Percentiles rank a stretch among this genome's conserved stretches.
These are phyloP conservation scores for Caenorhabditis imperialis DNA, from an alignment of 2,888 invertebrate species.

Conservation along the genomic window DNA sequence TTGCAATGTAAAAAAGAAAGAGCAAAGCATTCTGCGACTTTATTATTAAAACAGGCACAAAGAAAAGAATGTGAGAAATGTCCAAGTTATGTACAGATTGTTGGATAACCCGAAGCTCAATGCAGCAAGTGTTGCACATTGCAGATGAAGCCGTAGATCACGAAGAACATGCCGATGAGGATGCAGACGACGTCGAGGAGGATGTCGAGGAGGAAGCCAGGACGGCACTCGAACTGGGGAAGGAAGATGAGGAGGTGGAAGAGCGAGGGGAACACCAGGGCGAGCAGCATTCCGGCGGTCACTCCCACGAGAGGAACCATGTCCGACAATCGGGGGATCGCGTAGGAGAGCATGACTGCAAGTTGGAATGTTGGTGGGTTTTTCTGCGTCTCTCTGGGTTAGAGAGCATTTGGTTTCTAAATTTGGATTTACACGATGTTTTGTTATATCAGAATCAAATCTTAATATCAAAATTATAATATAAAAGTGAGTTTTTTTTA, in stretches of 20 bases:
- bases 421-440: too few species aligned
- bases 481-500: background rate
- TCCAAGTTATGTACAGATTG: too few species aligned
- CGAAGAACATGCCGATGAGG: slow-evolving; percentile 54
- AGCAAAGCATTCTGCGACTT: slow-evolving; percentile 12
- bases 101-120: slow-evolving; percentile 19
- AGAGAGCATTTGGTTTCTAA: too few species aligned
- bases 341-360: slow-evolving; percentile 72
- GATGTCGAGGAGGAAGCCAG: slow-evolving; percentile 28
- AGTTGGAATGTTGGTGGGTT: background rate
- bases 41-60: slow-evolving; percentile 5
- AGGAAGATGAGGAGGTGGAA: slow-evolving; percentile 70
- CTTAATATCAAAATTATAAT: background rate
- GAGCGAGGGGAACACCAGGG: slow-evolving; percentile 73
- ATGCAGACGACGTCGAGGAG: slow-evolving; percentile 51
- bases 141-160: slow-evolving; percentile 42
- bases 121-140: slow-evolving; percentile 42
- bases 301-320: slow-evolving; percentile 77
- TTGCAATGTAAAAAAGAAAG: background rate
- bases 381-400: too few species aligned
- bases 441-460: background rate
- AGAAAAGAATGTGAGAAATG: background rate
- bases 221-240: slow-evolving; percentile 56
- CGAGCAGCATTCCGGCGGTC: slow-evolving; percentile 75
- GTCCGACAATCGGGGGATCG: slow-evolving; percentile 74